phyloP scores from a whole-genome alignment of 2,888 invertebrate species.

The Sarcophaga rosellei region DNA sequence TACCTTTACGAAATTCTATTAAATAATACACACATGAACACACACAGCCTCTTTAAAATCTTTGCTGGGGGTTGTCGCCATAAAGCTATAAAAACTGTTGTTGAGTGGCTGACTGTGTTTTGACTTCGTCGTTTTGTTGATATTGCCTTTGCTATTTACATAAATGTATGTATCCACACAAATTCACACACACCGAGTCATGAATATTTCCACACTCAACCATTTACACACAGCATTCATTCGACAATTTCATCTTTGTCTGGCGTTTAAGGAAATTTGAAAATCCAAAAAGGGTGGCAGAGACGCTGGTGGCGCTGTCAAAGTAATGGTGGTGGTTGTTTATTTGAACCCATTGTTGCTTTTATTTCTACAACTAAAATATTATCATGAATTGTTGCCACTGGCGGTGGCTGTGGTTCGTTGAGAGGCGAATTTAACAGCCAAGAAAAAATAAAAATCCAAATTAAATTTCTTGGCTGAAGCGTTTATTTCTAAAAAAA shows the following conservation, averaged over 20 bases:
- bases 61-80: slow-evolving; percentile 28
- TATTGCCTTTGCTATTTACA: slow-evolving; percentile 12
- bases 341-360: slow-evolving; percentile 25
- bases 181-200: slow-evolving; percentile 2
- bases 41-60: slow-evolving; percentile 18
- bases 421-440: too few species aligned
- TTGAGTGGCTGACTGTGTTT: slow-evolving; percentile 13
- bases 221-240: background rate
- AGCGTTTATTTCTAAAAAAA: too few species aligned
- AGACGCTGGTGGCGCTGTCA: background rate
- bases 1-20: slow-evolving; percentile 6
- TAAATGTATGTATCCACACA: slow-evolving; percentile 15
- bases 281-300: background rate
- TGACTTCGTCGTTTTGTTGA: background rate
- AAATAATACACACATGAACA: background rate
- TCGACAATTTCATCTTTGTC: background rate
- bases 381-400: too few species aligned
- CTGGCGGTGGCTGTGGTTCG: too few species aligned
- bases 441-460: too few species aligned
- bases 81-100: background rate
- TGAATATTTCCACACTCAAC: background rate
- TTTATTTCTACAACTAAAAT: background rate
- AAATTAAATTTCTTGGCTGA: too few species aligned
- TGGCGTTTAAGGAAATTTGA: background rate
- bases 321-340: slow-evolving; percentile 34